These are phyloP conservation scores for Ochropleura leucogaster DNA, from an alignment of 2,888 invertebrate species.

Conservation along the genomic window DNA sequence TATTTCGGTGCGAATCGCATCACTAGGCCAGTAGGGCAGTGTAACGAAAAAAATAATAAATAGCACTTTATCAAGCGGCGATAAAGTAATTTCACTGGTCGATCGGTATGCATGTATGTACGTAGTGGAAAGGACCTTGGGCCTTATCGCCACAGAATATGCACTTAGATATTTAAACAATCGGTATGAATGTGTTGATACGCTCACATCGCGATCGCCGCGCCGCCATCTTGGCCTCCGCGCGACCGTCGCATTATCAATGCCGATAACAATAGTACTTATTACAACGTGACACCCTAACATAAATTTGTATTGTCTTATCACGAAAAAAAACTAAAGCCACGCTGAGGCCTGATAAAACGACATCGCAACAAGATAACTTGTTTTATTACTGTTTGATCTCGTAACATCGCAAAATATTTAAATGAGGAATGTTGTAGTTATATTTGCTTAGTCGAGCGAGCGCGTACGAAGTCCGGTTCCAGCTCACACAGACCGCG, in stretches of 20 bases:
- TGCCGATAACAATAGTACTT: conserved; percentile 86
- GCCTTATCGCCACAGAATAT: conserved; percentile 82
- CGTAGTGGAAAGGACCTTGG: conserved; percentile 80
- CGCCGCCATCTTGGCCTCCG: conserved; percentile 81
- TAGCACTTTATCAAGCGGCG: conserved; percentile 68
- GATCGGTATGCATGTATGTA: conserved; percentile 68
- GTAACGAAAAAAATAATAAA: conserved; percentile 66
- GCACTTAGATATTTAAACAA: conserved; percentile 80
- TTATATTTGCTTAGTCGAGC: conserved; percentile 45
- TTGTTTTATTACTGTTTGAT: conserved; percentile 75
- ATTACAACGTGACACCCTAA: conserved; percentile 87
- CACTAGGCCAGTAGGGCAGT: conserved; percentile 69
- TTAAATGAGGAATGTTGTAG: conserved; percentile 56
- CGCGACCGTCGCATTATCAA: conserved; percentile 85
- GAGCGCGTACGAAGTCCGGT: conserved; percentile 36
- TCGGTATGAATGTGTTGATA: conserved; percentile 76
- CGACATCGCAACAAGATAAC: conserved; percentile 85
- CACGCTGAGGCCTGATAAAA: conserved; percentile 79
- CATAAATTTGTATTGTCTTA: conserved; percentile 89
- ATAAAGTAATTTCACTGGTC: conserved; percentile 72
- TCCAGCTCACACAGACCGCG: conserved; percentile 16
- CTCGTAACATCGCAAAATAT: conserved; percentile 66
- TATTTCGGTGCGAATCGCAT: conserved; percentile 55
- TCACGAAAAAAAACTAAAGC: conserved; percentile 82
- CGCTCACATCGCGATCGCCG: conserved; percentile 69